Conservation (phyloP, 2,113 vertebrate species). For the Thalassoma bifasciatum region DNA sequence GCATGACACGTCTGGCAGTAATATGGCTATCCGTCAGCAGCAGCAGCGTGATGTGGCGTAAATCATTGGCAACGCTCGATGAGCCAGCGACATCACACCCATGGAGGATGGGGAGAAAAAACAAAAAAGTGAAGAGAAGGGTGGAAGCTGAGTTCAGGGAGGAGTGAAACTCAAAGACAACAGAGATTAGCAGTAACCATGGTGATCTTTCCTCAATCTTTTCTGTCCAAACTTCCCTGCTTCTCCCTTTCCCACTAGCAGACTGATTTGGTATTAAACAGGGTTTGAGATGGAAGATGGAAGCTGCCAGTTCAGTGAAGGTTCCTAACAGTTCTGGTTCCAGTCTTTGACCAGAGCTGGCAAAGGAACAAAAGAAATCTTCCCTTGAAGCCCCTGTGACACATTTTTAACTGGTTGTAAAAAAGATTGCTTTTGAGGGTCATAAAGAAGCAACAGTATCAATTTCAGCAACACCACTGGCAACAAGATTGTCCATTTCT, state of each 20-base stretch:
- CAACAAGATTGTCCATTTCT: too few relatives aligned
- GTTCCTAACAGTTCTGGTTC: not conserved
- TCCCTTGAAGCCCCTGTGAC: too few relatives aligned
- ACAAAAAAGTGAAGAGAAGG: slow-evolving; percentile 6
- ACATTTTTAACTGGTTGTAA: too few relatives aligned
- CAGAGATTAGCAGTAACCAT: slow-evolving; percentile 85
- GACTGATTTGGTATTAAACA: slow-evolving; percentile 4
- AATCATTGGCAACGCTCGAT: slow-evolving; percentile 82
- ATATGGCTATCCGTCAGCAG: slow-evolving; percentile 79
- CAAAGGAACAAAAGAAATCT: not conserved
- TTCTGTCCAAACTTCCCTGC: slow-evolving; percentile 27
- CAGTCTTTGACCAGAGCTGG: not conserved
- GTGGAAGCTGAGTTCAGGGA: not conserved
- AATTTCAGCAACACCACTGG: too few relatives aligned
- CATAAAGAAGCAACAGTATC: too few relatives aligned
- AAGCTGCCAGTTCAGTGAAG: not conserved
- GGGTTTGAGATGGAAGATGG: not conserved
- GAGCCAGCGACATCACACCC: slow-evolving; percentile 80
- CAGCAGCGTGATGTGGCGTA: slow-evolving; percentile 81
- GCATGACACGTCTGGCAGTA: slow-evolving; percentile 83
- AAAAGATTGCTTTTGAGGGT: too few relatives aligned
- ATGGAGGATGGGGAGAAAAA: slow-evolving; percentile 65
- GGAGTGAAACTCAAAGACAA: slow-evolving; percentile 34
- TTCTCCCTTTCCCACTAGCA: not conserved
- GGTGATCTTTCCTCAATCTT: slow-evolving; percentile 74